Base-by-base conservation (phyloP, 2,888 invertebrate genomes). In the Elaeidobius kamerunicus region DNA sequence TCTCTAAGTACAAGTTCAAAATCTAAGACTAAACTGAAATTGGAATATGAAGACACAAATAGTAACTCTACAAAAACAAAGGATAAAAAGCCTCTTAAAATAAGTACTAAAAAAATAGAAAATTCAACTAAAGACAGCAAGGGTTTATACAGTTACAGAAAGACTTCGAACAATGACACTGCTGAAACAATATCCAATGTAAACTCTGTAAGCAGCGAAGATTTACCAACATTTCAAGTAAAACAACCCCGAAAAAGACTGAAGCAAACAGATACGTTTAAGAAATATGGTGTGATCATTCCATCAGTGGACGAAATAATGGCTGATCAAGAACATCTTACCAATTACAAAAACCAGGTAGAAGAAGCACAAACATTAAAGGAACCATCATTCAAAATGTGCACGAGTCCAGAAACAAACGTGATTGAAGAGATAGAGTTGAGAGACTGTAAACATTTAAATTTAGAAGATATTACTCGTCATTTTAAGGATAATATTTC, bases 381-480 rank as follows among this genome's bases (percentile, higher is more conserved):
- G 16, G 56, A 56, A 35, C 53, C 61, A 11, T 48, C 57, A 34
- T 45, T 56, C 9, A 53, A 51, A 11, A 42, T 52, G 46, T 44
- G 60, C 11, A 41, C 50, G 9, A 20, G 57, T 36, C 47, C 57
- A n/a, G 28, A 57, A 14, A 45, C 44, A 19, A 15, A 45, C 5
- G 35, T 44, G 11, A 14, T 43, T 12, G 40, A 50, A 6, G 49
- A 43, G 15, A n/a, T n/a, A n/a, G n/a, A 43, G 1, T 40, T 30
- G 16, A 39, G 62, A 9, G 63, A 61, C 30, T 67, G 67, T 52
- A 61, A 65, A 49, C 56, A 61, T 45, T 56, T 67, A 50, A 44
- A 52, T 35, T 3, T 40, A 2, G 19, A 57, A 23, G 43, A 64
- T 28, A 48, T 67, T 23, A 43, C 56, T 3, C 39, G 47, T 18